These are phyloP conservation scores for Nephrotoma appendiculata DNA, from an alignment of 2,888 invertebrate genomes.

Conservation along the genomic window DNA sequence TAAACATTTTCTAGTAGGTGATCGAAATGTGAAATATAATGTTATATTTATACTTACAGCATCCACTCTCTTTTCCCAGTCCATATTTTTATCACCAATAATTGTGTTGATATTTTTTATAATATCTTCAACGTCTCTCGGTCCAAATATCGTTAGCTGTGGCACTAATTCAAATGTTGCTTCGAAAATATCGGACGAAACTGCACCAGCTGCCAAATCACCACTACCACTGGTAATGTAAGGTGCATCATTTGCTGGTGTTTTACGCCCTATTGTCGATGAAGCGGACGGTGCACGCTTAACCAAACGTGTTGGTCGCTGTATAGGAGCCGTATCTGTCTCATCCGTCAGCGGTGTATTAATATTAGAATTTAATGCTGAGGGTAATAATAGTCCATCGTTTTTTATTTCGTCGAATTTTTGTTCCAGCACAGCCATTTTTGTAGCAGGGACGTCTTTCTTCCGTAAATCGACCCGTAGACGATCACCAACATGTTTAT, in stretches of 20 bases:
- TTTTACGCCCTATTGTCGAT: slow-evolving; percentile 23
- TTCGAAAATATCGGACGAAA: slow-evolving; percentile 78
- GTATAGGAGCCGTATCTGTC: slow-evolving; percentile 31
- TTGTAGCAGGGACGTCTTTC: slow-evolving; percentile 62
- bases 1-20: slow-evolving; percentile 6
- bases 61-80: slow-evolving; percentile 93
- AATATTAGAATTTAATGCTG: slow-evolving; percentile 36
- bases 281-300: slow-evolving; percentile 31
- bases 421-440: slow-evolving; percentile 52
- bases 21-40: not conserved
- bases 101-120: slow-evolving; percentile 58
- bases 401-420: slow-evolving; percentile 77
- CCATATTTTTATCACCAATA: slow-evolving; percentile 66
- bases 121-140: slow-evolving; percentile 68
- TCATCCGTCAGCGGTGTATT: slow-evolving; percentile 27
- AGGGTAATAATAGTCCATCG: slow-evolving; percentile 63
- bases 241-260: slow-evolving; percentile 19
- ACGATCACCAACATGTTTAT: slow-evolving; percentile 81
- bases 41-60: slow-evolving; percentile 43
- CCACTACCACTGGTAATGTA: slow-evolving; percentile 11
- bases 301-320: slow-evolving; percentile 33
- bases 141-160: slow-evolving; percentile 66
- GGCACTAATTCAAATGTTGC: slow-evolving; percentile 74
- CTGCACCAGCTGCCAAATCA: slow-evolving; percentile 57
- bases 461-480: slow-evolving; percentile 67